Evolutionary conservation across 2,113 vertebrate species (phyloP), one percentile per base, ranked within the genome.

Genomic region (Hystrix cristata): DNA sequence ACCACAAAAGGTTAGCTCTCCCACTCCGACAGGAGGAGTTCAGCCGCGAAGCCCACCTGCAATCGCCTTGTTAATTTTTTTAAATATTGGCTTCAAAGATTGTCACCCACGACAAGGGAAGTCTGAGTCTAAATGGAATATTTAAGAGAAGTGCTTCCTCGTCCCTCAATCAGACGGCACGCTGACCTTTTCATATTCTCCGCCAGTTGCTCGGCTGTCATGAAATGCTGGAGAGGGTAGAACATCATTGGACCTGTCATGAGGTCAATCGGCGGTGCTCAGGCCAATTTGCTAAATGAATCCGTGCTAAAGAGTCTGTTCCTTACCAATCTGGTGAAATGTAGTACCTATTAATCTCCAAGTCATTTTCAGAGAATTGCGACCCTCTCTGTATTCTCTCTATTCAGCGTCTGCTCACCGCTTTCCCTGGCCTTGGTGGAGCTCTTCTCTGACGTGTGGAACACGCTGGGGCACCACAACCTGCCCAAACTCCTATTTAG

Each of bases 1-100:
- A 96, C 96, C 98, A 82, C 97, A 98, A 98, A 98, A 98, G 96
- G 94, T 97, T 95, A 97, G 78, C 97, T 97, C 96, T 89, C 90
- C 97, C 78, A 96, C 96, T 96, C 94, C 57, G 87, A 92, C 3
- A 57, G 96, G 93, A 97, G 96, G 94, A 88, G 91, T 96, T 98
- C 96, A 97, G 98, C 94, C 95, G 57, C 90, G n/a, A 89, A 98
- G 93, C 95, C 98, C 92, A 97, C 97, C 98, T 98, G 97, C 97
- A 95, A 97, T 94, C 90, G 90, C 95, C 97, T 16, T 85, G 97
- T 97, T 98, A 98, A 98, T 98, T 97, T 96, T 98, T 96, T 98
- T 76, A 97, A 98, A 97, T 96, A 96, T 90, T 29, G 76, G 97
- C 97, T 98, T 97, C 93, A 46, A 97, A 97, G 97, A 79, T 87